Conservation (phyloP, 1,140 invertebrate genomes). For the Pseudomyrmex dendroicus region DNA sequence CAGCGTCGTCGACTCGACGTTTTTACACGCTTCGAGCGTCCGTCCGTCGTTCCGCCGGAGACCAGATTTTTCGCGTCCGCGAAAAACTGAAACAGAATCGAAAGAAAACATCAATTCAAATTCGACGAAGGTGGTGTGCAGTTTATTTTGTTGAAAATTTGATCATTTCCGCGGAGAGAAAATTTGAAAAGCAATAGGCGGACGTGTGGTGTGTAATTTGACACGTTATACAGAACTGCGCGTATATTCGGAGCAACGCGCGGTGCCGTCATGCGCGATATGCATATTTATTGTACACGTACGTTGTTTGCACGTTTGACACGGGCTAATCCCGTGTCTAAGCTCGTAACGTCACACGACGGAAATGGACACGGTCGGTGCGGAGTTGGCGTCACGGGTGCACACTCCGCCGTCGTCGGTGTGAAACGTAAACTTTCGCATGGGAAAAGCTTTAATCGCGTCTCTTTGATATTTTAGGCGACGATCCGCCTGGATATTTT, state of each 20-base stretch:
- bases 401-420: too few relatives aligned
- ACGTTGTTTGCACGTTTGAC: constrained; percentile 51
- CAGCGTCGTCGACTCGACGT: constrained; percentile 61
- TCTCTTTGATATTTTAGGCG: constrained; percentile 53
- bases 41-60: too few relatives aligned
- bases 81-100: too few relatives aligned
- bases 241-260: constrained; percentile 21
- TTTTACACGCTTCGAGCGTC: not conserved
- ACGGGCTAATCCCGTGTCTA: constrained; percentile 56
- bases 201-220: not conserved
- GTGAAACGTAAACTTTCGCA: not conserved
- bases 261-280: constrained; percentile 35
- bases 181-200: too few relatives aligned
- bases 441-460: constrained; percentile 14
- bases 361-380: too few relatives aligned
- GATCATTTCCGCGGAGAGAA: too few relatives aligned
- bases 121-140: too few relatives aligned
- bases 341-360: constrained; percentile 43
- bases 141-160: too few relatives aligned
- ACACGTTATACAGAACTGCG: not conserved
- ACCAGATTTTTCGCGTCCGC: too few relatives aligned
- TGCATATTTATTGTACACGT: constrained; percentile 41
- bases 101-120: too few relatives aligned
- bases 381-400: too few relatives aligned
- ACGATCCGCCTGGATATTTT: constrained; percentile 32